Base-by-base conservation (phyloP, 1,140 invertebrate genomes). In the Holotrichia oblita region DNA sequence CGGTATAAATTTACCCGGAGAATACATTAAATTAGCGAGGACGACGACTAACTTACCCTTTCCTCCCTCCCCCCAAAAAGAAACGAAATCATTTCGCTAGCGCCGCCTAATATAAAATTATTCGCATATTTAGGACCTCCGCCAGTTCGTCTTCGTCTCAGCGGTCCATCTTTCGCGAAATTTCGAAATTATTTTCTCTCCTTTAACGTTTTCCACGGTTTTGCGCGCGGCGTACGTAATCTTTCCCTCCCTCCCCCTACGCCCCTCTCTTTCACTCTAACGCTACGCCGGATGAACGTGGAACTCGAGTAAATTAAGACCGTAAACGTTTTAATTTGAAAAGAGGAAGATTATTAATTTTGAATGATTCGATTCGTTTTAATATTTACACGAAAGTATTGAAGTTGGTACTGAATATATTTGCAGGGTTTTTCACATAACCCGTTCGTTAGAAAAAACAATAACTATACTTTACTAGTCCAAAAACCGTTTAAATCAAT, bases 91-190 rank as follows among this genome's bases (percentile, higher is more conserved):
- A n/a, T 12, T 48, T n/a, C 6, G n/a, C 12, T 14, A 48, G n/a
- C n/a, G n/a, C n/a, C n/a, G 44, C 44, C 44, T 48, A 48, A 48
- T 48, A 48, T 48, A 48, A 48, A 48, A 48, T 48, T 48, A 48
- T 48, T 48, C 44, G 44, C 44, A 48, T 48, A 48, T 48, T 48
- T 48, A 48, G 44, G 44, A 48, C 3, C 44, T 10, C 3, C 12
- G n/a, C n/a, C 3, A n/a, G 44, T 48, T 14, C 44, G 12, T 12
- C 44, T n/a, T 10, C 12, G 12, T 48, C n/a, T 12, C 4, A 41
- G 44, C 6, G 44, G 44, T 12, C 12, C n/a, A 10, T 3, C n/a
- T 48, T 48, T 48, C 44, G 12, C n/a, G 12, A 10, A 14, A 14
- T n/a, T 12, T 48, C 12, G 8, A 2, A n/a, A 48, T 14, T 48